Base-by-base conservation (phyloP, 2,113 vertebrate genomes). In the Serinus canaria region DNA sequence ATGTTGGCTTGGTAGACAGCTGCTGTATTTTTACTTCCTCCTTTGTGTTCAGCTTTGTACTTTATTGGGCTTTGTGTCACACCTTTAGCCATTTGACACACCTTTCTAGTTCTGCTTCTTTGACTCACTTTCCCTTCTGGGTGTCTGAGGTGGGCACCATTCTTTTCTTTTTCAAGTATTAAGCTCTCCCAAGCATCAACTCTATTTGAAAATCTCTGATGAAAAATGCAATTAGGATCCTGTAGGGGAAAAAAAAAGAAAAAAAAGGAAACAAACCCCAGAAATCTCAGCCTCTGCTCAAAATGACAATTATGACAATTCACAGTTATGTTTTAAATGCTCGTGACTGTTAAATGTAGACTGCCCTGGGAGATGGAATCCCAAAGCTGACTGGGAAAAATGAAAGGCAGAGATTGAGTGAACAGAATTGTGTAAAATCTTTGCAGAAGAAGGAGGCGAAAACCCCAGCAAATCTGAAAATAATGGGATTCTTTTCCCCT, bases 21-120 rank as follows among this genome's bases (percentile, higher is more conserved):
- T 84, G 25, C 60, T 86, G 33, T 66, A 50, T 44, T 83, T 92
- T 90, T 56, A n/a, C 35, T 83, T 88, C 30, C 21, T 80, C 21
- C 41, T 89, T 93, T 95, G n/a, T 83, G 73, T 72, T 94, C 80
- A 77, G 44, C 53, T 76, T 70, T 89, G 76, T 83, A 49, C 47
- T 92, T 89, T 46, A 24, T 35, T 56, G 28, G 72, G 39, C 59
- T 94, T 92, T 90, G 59, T 87, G 75, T 90, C 81, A 82, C 77
- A 73, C 81, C 70, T 97, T 91, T 89, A 81, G 78, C 86, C 83
- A 74, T 81, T 94, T 94, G 81, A 78, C 79, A 88, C 92, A 88
- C 76, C 88, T 96, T 96, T 93, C 76, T 78, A 52, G 47, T 96
- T 90, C 62, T 89, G 60, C 3, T 74, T 81, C 85, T 92, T 77